A percentile compares a stretch with the other conserved stretches of the same genome.
phyloP scores from a whole-genome alignment of 2,888 invertebrate genomes.

The Drosophila gaucha region DNA sequence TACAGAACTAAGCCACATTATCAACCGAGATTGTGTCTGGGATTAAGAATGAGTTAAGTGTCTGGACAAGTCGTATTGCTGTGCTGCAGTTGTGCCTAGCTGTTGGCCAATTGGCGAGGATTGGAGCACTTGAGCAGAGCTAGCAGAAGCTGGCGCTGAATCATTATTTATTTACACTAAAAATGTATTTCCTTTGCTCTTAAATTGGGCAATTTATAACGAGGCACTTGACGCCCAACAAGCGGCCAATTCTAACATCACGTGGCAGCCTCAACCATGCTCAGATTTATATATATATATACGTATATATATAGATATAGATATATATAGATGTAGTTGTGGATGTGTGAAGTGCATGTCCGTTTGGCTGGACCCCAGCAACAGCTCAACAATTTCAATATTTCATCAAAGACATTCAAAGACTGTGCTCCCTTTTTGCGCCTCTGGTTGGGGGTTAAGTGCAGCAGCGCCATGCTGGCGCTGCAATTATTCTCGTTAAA shows the following conservation, averaged over 20 bases:
- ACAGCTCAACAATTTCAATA: constrained; percentile 77
- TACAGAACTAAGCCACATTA: constrained; percentile 3
- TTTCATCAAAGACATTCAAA: constrained; percentile 79
- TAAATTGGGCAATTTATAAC: constrained; percentile 80
- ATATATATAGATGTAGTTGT: constrained; percentile 4
- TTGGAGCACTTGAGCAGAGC: too few relatives aligned
- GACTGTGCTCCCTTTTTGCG: constrained; percentile 27
- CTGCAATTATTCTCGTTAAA: constrained; percentile 80
- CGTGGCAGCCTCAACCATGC: constrained; percentile 61
- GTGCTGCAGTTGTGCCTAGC: constrained; percentile 34
- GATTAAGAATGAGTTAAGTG: constrained; percentile 5
- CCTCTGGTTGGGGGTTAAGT: constrained; percentile 58
- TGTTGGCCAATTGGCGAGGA: constrained; percentile 51
- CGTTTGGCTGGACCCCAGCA: constrained; percentile 74
- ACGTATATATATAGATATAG: constrained; percentile 5
- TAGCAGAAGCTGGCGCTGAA: constrained; percentile 18
- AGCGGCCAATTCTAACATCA: constrained; percentile 48
- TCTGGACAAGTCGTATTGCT: constrained; percentile 31
- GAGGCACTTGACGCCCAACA: constrained; percentile 74
- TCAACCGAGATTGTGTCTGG: constrained; percentile 7
- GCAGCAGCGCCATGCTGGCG: constrained; percentile 77
- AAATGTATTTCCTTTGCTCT: constrained; percentile 77
- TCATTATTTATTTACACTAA: constrained; percentile 79
- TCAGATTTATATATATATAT: constrained; percentile 47
- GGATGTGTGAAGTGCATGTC: constrained; percentile 50